phyloP scores from a whole-genome alignment of 2,888 invertebrate genomes.

The Orthosia gothica region DNA sequence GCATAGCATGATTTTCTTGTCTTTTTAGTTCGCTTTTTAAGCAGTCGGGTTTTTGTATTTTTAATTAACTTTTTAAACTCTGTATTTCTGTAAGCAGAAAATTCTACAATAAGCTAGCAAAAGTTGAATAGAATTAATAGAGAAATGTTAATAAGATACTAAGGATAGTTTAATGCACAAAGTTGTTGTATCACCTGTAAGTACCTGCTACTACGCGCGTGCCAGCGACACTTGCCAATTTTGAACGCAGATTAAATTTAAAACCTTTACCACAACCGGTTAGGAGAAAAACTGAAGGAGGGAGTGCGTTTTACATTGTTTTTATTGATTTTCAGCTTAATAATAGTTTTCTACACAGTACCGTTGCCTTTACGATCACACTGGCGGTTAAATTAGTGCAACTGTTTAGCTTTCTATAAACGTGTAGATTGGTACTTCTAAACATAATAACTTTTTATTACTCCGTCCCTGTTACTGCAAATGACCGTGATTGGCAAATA shows the following conservation, averaged over 20 bases:
- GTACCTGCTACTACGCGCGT: neutral
- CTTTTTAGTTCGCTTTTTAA: too few relatives aligned
- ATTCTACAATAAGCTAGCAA: neutral
- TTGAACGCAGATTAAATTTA: constrained; percentile 31
- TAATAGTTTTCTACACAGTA: neutral
- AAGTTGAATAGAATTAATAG: constrained; percentile 36
- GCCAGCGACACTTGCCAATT: constrained; percentile 20
- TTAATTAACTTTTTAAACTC: too few relatives aligned
- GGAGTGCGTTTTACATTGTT: neutral
- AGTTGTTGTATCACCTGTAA: constrained; percentile 38
- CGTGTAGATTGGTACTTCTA: too few relatives aligned
- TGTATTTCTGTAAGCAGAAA: neutral
- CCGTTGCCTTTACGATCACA: too few relatives aligned
- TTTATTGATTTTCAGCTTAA: neutral
- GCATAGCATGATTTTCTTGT: too few relatives aligned
- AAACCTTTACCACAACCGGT: neutral
- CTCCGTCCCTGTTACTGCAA: neutral
- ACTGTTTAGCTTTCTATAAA: too few relatives aligned
- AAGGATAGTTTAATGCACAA: constrained; percentile 46
- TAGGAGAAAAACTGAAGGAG: neutral
- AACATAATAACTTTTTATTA: too few relatives aligned
- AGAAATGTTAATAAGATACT: constrained; percentile 34
- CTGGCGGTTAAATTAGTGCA: too few relatives aligned
- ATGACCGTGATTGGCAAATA: neutral
- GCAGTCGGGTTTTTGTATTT: too few relatives aligned